phyloP scores from a whole-genome alignment of 2,888 invertebrate species.

The Lasiommata megera region DNA sequence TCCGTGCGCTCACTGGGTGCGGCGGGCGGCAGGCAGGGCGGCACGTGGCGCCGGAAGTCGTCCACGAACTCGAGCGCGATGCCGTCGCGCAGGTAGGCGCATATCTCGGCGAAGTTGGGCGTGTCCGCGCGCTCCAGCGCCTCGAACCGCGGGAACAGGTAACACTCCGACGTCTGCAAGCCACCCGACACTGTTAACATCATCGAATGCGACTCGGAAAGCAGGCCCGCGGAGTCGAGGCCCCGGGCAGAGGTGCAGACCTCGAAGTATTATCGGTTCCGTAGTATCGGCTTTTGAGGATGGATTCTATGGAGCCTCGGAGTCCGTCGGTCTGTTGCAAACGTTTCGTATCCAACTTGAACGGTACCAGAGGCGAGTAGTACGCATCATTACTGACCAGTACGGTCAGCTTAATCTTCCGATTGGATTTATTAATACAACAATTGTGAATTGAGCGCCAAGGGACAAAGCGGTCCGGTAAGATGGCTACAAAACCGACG shows the following conservation, averaged over 20 bases:
- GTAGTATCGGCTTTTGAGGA: not conserved
- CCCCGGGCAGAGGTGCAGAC: slow-evolving; percentile 23
- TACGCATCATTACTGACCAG: no score
- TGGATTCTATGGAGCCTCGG: not conserved
- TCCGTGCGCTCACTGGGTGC: not conserved
- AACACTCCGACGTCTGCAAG: slow-evolving; percentile 64
- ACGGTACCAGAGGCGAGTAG: no score
- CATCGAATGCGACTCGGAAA: slow-evolving; percentile 5
- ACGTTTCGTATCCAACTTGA: no score
- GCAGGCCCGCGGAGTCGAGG: not conserved
- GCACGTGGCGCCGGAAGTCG: slow-evolving; percentile 65
- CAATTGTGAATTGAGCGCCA: no score
- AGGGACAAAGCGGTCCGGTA: no score
- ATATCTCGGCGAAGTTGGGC: slow-evolving; percentile 65
- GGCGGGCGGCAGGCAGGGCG: slow-evolving; percentile 37
- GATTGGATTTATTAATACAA: no score
- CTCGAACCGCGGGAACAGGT: slow-evolving; percentile 76
- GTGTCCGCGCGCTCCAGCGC: slow-evolving; percentile 75
- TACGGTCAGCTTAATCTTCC: no score
- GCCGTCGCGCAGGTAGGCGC: slow-evolving; percentile 64
- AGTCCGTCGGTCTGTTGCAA: no score
- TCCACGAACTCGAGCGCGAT: slow-evolving; percentile 66
- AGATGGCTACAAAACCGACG: no score
- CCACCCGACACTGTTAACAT: slow-evolving; percentile 30
- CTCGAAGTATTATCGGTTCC: slow-evolving; percentile 26